These are phyloP conservation scores for Pocillopora grandis DNA, from an alignment of 92 coral and sea anemone species.

Conservation along the genomic window DNA sequence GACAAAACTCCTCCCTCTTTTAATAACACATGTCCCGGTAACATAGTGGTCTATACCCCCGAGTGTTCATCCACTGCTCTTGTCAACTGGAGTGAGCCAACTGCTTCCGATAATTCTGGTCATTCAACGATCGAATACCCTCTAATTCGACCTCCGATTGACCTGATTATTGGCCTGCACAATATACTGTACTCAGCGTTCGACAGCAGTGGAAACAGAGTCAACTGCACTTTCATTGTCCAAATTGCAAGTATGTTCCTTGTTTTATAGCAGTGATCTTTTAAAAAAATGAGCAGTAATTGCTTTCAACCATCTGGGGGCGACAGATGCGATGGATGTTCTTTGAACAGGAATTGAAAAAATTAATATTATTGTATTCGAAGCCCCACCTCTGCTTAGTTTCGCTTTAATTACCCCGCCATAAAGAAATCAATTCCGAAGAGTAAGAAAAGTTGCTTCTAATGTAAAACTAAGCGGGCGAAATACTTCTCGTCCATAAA, in stretches of 20 bases:
- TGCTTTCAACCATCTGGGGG: too few species aligned
- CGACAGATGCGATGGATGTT: too few species aligned
- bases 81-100: conserved; percentile 54
- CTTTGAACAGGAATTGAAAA: too few species aligned
- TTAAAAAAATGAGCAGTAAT: too few species aligned
- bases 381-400: too few species aligned
- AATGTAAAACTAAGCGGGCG: too few species aligned
- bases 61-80: conserved; percentile 37
- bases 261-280: neutral
- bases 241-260: conserved; percentile 48
- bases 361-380: too few species aligned
- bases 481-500: too few species aligned
- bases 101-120: conserved; percentile 61
- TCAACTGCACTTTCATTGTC: conserved; percentile 50
- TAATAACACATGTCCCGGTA: conserved; percentile 39
- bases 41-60: conserved; percentile 34
- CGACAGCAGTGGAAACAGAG: conserved; percentile 50
- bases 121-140: conserved; percentile 38
- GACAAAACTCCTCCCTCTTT: conserved; percentile 60
- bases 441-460: too few species aligned
- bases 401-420: too few species aligned
- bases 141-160: conserved; percentile 38
- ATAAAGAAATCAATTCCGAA: too few species aligned
- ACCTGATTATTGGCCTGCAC: conserved; percentile 30
- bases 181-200: conserved; percentile 53